A percentile compares a stretch with the other conserved stretches of the same genome.
Evolutionary conservation across 1,140 invertebrate genomes (phyloP).

Genomic region (Heliothis virescens): DNA sequence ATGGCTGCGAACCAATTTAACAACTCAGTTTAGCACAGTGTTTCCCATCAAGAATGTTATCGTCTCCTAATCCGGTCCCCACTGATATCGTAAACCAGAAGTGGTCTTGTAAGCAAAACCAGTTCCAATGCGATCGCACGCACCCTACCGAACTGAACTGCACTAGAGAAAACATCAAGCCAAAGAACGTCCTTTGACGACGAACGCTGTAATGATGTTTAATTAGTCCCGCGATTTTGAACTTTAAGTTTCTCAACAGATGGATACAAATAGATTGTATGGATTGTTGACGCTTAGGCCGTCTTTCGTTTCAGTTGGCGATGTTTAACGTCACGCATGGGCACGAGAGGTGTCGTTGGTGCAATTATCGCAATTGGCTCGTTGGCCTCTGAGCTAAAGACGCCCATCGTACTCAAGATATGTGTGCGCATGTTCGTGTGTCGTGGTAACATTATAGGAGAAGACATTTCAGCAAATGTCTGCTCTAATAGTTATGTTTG

Average conservation of each 20-base stretch:
- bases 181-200: constrained; percentile 57
- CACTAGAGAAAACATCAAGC: constrained; percentile 74
- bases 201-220: constrained; percentile 42
- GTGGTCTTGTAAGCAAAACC: constrained; percentile 77
- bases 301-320: constrained; percentile 55
- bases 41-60: constrained; percentile 77
- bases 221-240: constrained; percentile 52
- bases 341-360: constrained; percentile 75
- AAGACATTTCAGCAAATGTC: constrained; percentile 35
- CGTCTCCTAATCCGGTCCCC: constrained; percentile 80
- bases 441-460: constrained; percentile 39
- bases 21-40: constrained; percentile 75
- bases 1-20: constrained; percentile 74
- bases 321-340: constrained; percentile 71
- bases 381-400: constrained; percentile 77
- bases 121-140: constrained; percentile 75
- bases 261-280: constrained; percentile 28
- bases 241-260: constrained; percentile 43
- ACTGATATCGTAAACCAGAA: constrained; percentile 83
- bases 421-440: constrained; percentile 47
- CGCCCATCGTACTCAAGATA: constrained; percentile 70
- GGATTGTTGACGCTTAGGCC: constrained; percentile 52
- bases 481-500: constrained; percentile 36
- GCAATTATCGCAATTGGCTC: constrained; percentile 85
- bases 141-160: constrained; percentile 64